phyloP scores from a whole-genome alignment of 2,797 vertebrate genomes.

The Ataeniobius toweri region DNA sequence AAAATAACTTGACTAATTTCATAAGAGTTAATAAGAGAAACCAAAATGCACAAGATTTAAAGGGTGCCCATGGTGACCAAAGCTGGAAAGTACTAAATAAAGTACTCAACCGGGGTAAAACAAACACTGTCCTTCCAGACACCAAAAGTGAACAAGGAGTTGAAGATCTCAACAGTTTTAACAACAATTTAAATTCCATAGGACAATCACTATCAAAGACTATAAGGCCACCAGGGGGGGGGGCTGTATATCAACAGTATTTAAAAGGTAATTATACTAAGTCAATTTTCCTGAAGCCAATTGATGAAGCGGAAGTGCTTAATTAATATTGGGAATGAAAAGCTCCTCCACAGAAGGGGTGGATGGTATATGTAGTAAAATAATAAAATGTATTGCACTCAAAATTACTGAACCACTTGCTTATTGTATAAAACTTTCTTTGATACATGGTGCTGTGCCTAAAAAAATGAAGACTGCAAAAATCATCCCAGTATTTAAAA shows the following conservation, averaged over 20 bases:
- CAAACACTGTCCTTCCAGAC: too few species aligned
- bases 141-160: too few species aligned
- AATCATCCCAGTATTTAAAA: background rate
- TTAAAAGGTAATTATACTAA: background rate
- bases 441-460: background rate
- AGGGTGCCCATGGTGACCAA: too few species aligned
- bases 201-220: background rate
- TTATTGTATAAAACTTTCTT: background rate
- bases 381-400: background rate
- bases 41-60: too few species aligned
- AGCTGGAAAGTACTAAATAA: too few species aligned
- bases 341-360: background rate
- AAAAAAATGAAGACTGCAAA: background rate
- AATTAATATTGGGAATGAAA: too few species aligned
- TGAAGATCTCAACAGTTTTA: too few species aligned
- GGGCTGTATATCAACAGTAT: background rate
- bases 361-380: background rate
- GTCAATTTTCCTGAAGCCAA: background rate
- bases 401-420: background rate
- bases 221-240: background rate
- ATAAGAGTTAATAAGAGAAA: too few species aligned
- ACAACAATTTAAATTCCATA: background rate
- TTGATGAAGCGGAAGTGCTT: too few species aligned
- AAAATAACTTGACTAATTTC: too few species aligned
- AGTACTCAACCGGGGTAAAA: too few species aligned